phyloP scores from a whole-genome alignment of 2,888 invertebrate species.

The Brachyptera putata region DNA sequence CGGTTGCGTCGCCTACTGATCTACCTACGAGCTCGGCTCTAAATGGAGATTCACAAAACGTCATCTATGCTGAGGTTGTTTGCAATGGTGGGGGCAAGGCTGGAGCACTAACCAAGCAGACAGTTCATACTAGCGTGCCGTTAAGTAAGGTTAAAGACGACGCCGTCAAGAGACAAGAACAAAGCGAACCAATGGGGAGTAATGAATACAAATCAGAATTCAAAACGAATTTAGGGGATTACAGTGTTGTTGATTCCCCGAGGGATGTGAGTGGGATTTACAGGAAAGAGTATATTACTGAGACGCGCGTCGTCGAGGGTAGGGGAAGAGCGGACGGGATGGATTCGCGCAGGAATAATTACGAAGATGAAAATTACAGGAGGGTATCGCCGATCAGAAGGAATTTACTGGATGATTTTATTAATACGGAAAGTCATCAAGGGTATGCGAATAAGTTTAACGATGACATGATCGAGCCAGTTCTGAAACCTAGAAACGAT shows the following conservation, averaged over 20 bases:
- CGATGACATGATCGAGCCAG: constrained; percentile 37
- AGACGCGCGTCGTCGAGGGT: constrained; percentile 39
- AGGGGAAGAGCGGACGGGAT: constrained; percentile 64
- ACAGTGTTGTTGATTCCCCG: constrained; percentile 44
- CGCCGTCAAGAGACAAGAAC: constrained; percentile 65
- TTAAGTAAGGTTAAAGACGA: constrained; percentile 58
- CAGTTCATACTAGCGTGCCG: constrained; percentile 51
- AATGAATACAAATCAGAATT: background rate
- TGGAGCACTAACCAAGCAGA: constrained; percentile 44
- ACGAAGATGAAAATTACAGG: constrained; percentile 16
- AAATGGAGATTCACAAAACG: constrained; percentile 44
- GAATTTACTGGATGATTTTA: constrained; percentile 32
- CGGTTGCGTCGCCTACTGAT: background rate
- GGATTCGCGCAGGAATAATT: constrained; percentile 49
- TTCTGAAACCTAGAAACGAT: constrained; percentile 43
- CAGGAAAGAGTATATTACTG: constrained; percentile 21
- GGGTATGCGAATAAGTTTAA: constrained; percentile 35
- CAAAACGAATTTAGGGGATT: constrained; percentile 1
- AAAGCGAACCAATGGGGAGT: constrained; percentile 10
- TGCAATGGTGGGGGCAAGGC: constrained; percentile 35
- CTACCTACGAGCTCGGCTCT: background rate
- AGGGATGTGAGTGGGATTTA: constrained; percentile 62
- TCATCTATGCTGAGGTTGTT: constrained; percentile 75
- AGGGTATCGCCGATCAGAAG: constrained; percentile 5
- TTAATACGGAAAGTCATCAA: constrained; percentile 37